Base-by-base conservation (phyloP, 2,888 invertebrate species). In the Pelosia muscerda region DNA sequence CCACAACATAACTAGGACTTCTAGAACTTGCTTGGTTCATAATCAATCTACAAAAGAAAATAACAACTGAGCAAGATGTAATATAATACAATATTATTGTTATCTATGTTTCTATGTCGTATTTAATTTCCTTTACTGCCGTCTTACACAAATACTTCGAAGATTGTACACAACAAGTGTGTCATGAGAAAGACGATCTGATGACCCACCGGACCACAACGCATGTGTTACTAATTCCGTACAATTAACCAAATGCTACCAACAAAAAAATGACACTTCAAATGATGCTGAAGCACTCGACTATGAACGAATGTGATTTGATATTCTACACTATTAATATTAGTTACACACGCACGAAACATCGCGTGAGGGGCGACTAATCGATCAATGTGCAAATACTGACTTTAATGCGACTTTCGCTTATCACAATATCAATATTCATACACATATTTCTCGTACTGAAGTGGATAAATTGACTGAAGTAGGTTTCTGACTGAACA, bases 341-440 rank as follows among this genome's bases (percentile, higher is more conserved):
- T 65, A 57, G 54, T 64, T 57, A 67, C 59, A 66, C 69, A 69
- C 63, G 31, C 92, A 92, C 90, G 92, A 86, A 73, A 91, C 63
- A 72, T 91, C 74, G 92, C 92, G 89, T 92, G 92, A 73, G 72
- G 82, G 80, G 84, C 49, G 49, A 85, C 81, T 82, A 82, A 84
- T 81, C 82, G 76, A 86, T 86, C 87, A 84, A 78, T 84, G 79
- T 81, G 83, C 83, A 85, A 88, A 85, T 81, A 83, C 75, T 81
- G 79, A 83, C 86, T 85, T 84, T 85, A 80, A 82, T 77, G 77
- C 81, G 73, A 89, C 91, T 91, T 90, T 91, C 91, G 85, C 89
- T 87, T 85, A 86, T 86, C 87, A 86, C 75, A 68, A 67, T 23
- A 31, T 31, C 25, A 19, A 53, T 28, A 54, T 63, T 28, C 28